Percentiles rank a stretch among this genome's conserved stretches.
Conservation (phyloP, 2,888 invertebrate genomes). For the Aspidiotus rigidus region DNA sequence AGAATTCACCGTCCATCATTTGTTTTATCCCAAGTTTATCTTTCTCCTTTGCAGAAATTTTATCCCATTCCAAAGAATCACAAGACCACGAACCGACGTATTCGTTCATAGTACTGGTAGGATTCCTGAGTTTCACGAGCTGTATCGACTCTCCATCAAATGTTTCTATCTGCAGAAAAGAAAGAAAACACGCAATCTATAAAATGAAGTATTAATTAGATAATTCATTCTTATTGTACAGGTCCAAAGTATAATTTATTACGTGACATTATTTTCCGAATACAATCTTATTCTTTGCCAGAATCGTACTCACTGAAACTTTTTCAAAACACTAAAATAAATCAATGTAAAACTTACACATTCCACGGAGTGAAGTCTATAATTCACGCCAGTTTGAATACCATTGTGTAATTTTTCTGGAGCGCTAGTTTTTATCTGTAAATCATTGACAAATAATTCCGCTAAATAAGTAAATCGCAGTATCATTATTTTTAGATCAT, state of each 20-base stretch:
- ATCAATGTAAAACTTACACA: slow-evolving; percentile 48
- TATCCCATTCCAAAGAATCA: slow-evolving; percentile 64
- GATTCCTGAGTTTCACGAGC: slow-evolving; percentile 61
- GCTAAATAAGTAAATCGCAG: slow-evolving; percentile 6
- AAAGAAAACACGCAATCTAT: too few species aligned
- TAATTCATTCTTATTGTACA: background rate
- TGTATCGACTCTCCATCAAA: slow-evolving; percentile 61
- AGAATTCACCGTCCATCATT: slow-evolving; percentile 63
- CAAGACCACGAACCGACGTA: slow-evolving; percentile 62
- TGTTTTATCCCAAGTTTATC: slow-evolving; percentile 59
- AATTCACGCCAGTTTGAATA: slow-evolving; percentile 69
- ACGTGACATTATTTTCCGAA: too few species aligned
- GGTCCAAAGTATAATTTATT: too few species aligned
- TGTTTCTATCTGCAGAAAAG: slow-evolving; percentile 53
- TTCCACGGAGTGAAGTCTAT: slow-evolving; percentile 63
- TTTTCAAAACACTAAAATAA: too few species aligned
- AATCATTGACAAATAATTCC: slow-evolving; percentile 34
- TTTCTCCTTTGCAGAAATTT: slow-evolving; percentile 61
- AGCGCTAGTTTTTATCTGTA: slow-evolving; percentile 49
- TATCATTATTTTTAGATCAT: too few species aligned
- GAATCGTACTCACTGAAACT: too few species aligned
- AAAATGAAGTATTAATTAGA: too few species aligned
- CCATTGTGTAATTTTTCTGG: slow-evolving; percentile 58
- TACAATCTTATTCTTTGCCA: too few species aligned
- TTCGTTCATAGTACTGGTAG: slow-evolving; percentile 54